Conservation (phyloP, 2,888 invertebrate species). For the Mylabris sibirica region DNA sequence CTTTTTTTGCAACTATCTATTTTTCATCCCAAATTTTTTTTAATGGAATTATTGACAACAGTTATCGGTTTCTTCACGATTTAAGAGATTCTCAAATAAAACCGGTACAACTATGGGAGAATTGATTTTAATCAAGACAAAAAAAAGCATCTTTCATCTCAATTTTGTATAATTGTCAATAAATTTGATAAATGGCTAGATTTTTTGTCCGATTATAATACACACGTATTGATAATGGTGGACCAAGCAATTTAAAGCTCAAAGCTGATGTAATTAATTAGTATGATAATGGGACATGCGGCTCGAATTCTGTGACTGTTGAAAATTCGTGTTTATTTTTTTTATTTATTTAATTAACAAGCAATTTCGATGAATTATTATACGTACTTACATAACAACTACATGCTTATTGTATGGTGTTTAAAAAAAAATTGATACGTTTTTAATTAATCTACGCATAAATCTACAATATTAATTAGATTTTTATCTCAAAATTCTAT, state of each 20-base stretch:
- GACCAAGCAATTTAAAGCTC: not conserved
- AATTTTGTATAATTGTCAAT: constrained; percentile 9
- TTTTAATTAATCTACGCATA: too few species aligned
- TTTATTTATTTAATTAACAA: constrained; percentile 21
- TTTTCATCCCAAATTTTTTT: too few species aligned
- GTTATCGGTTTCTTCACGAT: too few species aligned
- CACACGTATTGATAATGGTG: not conserved
- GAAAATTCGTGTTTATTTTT: constrained; percentile 15
- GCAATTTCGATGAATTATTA: constrained; percentile 7
- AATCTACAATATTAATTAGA: too few species aligned
- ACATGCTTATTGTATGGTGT: too few species aligned
- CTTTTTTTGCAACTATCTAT: too few species aligned
- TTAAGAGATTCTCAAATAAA: not conserved
- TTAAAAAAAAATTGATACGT: too few species aligned
- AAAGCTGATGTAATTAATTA: constrained; percentile 21
- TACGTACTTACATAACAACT: too few species aligned
- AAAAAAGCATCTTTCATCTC: not conserved
- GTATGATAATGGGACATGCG: constrained; percentile 17
- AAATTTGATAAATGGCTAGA: not conserved
- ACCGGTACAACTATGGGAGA: not conserved
- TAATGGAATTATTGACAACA: too few species aligned
- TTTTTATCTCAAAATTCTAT: not conserved
- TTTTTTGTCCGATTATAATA: not conserved
- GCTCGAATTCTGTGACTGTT: not conserved
- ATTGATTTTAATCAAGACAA: not conserved